Evolutionary conservation across 2,888 invertebrate genomes (phyloP).

Genomic region (Sabatieria punctata): DNA sequence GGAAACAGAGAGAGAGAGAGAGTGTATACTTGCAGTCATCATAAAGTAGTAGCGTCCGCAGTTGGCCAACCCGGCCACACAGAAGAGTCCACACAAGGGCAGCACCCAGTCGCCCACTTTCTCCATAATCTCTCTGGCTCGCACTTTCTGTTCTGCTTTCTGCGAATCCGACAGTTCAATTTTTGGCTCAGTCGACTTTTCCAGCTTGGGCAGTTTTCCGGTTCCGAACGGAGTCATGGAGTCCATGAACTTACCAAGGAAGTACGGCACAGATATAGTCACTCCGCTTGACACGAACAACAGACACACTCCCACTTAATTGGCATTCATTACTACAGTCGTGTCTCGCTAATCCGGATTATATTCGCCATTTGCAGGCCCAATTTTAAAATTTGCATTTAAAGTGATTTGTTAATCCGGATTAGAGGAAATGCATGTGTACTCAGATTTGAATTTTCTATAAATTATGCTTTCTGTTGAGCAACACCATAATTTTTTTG

Average conservation of each 20-base stretch:
- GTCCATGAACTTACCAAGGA: conserved; percentile 74
- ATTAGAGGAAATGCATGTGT: too few relatives aligned
- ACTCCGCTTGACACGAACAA: conserved; percentile 69
- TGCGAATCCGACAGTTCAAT: conserved; percentile 22
- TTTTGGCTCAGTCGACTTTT: neutral
- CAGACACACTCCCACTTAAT: conserved; percentile 59
- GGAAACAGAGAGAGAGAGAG: too few relatives aligned
- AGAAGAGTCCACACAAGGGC: conserved; percentile 49
- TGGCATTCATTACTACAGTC: too few relatives aligned
- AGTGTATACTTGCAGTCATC: conserved; percentile 61
- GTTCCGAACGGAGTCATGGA: conserved; percentile 42
- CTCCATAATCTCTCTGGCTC: conserved; percentile 22
- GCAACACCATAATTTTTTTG: too few relatives aligned
- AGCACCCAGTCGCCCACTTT: conserved; percentile 8
- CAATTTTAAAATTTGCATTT: too few relatives aligned
- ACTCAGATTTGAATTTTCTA: too few relatives aligned
- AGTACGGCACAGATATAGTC: conserved; percentile 79
- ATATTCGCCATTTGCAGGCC: too few relatives aligned
- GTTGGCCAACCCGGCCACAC: conserved; percentile 69
- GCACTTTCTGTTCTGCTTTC: conserved; percentile 46
- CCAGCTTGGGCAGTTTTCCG: neutral
- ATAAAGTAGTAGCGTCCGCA: conserved; percentile 80
- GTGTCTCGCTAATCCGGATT: too few relatives aligned
- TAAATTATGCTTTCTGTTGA: too few relatives aligned
- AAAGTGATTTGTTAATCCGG: too few relatives aligned